phyloP scores from a whole-genome alignment of 2,113 vertebrate genomes.

The Riparia riparia region DNA sequence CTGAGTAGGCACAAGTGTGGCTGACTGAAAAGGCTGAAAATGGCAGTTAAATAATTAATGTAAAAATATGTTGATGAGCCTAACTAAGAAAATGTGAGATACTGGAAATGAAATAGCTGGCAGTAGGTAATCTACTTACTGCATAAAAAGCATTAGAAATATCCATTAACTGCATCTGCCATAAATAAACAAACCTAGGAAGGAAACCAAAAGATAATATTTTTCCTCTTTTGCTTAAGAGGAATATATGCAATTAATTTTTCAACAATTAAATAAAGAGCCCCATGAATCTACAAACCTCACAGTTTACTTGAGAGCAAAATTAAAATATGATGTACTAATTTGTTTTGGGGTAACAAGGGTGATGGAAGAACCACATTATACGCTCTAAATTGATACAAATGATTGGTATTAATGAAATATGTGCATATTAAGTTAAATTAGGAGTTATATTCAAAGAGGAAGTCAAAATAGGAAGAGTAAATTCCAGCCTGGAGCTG shows the following conservation, averaged over 20 bases:
- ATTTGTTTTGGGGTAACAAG: accelerated
- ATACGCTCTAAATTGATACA: neutral
- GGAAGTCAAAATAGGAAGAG: neutral
- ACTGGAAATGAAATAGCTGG: neutral
- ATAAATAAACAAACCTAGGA: neutral
- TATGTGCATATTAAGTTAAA: neutral
- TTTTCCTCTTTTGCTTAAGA: neutral
- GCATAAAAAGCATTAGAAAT: neutral
- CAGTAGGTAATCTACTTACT: neutral
- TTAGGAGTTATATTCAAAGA: neutral
- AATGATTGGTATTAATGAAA: neutral
- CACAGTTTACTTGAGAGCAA: neutral
- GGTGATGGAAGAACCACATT: neutral
- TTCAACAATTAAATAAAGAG: neutral
- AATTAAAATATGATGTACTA: neutral
- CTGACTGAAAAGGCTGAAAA: slow-evolving; percentile 19
- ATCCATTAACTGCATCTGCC: neutral
- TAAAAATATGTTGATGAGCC: slow-evolving; percentile 18
- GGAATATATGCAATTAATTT: neutral
- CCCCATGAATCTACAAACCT: neutral
- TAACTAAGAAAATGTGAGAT: slow-evolving; percentile 27
- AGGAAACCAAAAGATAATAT: neutral
- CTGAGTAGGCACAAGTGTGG: slow-evolving; percentile 11
- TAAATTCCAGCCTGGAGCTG: neutral
- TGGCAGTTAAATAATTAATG: slow-evolving; percentile 42